Conservation (phyloP, 2,888 invertebrate genomes). For the Volucella bombylans region DNA sequence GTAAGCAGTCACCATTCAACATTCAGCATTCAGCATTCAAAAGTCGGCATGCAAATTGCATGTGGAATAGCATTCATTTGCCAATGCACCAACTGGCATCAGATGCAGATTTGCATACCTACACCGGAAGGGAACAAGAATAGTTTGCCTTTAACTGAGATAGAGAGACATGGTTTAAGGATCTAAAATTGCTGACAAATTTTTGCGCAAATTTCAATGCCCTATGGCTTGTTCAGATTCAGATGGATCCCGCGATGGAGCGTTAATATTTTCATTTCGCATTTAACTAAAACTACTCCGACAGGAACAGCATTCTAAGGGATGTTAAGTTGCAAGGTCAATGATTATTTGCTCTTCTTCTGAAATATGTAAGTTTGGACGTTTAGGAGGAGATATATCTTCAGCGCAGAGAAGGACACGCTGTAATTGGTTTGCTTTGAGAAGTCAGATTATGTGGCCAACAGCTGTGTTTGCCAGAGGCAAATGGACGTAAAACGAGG, state of each 20-base stretch:
- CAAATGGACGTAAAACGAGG: constrained; percentile 7
- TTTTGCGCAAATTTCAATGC: constrained; percentile 36
- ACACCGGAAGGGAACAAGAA: constrained; percentile 50
- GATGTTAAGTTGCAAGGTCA: constrained; percentile 48
- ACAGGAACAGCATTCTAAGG: constrained; percentile 23
- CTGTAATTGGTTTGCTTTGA: constrained; percentile 55
- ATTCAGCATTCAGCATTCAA: too few species aligned
- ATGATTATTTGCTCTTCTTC: constrained; percentile 51
- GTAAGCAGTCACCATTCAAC: too few species aligned
- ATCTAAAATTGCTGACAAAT: constrained; percentile 65
- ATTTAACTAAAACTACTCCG: constrained; percentile 14
- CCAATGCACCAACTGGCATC: constrained; percentile 56
- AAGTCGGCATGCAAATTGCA: constrained; percentile 71
- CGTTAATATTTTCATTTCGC: constrained; percentile 54
- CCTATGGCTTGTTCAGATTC: background rate
- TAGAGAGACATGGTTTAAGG: background rate
- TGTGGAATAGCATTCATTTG: constrained; percentile 63
- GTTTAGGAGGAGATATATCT: background rate
- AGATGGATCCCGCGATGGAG: background rate
- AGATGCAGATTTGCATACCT: constrained; percentile 68
- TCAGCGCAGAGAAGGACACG: constrained; percentile 25
- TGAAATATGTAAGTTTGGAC: constrained; percentile 26
- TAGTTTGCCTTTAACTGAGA: background rate
- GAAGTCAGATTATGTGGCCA: constrained; percentile 33
- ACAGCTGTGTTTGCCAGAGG: constrained; percentile 38